Evolutionary conservation across 2,888 invertebrate species (phyloP).

Genomic region (Onthophagus sagittarius): DNA sequence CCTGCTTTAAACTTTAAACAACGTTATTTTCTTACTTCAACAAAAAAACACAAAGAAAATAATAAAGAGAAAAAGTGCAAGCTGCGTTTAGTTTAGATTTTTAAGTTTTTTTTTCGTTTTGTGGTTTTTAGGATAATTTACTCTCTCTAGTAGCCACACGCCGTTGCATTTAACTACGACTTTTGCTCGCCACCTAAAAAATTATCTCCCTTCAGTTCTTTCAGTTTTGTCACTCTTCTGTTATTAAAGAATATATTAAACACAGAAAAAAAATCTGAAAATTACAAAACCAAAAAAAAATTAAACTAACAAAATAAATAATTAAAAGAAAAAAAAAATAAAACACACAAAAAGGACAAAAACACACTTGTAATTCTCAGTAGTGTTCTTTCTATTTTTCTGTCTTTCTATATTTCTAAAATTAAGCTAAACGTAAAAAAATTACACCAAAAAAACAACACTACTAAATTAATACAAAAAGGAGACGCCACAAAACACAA

Average conservation of each 20-base stretch:
- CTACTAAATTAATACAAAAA: neutral
- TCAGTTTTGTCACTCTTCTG: conserved; percentile 25
- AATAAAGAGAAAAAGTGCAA: conserved; percentile 19
- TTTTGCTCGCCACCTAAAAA: conserved; percentile 37
- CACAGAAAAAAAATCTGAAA: conserved; percentile 26
- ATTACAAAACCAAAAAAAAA: conserved; percentile 21
- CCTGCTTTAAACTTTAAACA: conserved; percentile 16
- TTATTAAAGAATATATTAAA: conserved; percentile 25
- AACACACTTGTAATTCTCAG: neutral
- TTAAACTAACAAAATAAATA: conserved; percentile 18
- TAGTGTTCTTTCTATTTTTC: neutral
- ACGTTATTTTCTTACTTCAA: neutral
- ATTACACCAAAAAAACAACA: neutral
- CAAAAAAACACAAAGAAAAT: neutral
- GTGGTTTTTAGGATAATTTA: conserved; percentile 5
- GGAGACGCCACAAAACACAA: neutral
- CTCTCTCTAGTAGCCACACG: conserved; percentile 7
- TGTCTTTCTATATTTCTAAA: neutral
- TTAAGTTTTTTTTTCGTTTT: neutral
- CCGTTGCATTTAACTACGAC: conserved; percentile 32
- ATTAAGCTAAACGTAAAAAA: neutral
- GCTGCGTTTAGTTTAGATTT: conserved; percentile 20
- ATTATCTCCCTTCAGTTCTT: conserved; percentile 25
- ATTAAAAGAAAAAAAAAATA: conserved; percentile 10
- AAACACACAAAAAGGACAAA: conserved; percentile 6